Evolutionary conservation across 2,888 invertebrate genomes (phyloP).

Genomic region (Julus scanicus): DNA sequence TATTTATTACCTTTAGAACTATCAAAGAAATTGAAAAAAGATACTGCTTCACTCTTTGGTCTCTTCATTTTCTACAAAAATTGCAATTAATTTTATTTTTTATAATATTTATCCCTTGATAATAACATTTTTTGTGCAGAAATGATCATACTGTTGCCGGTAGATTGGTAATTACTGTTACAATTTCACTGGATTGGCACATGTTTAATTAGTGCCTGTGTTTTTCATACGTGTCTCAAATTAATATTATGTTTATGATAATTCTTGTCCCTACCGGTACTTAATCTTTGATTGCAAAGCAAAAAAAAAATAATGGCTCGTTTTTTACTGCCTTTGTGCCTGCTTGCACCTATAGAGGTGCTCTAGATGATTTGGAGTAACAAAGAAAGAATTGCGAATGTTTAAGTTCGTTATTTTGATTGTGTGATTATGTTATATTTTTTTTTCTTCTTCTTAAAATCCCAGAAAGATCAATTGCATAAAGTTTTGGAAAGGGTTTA

Average conservation of each 20-base stretch:
- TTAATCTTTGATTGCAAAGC: constrained; percentile 44
- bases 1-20: background rate
- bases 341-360: constrained; percentile 26
- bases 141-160: background rate
- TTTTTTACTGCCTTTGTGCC: constrained; percentile 36
- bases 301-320: background rate
- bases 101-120: background rate
- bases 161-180: constrained; percentile 23
- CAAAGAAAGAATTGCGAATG: background rate
- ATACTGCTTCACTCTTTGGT: constrained; percentile 40
- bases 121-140: background rate
- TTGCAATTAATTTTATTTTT: constrained; percentile 43
- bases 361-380: background rate
- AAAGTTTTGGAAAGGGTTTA: background rate
- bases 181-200: constrained; percentile 25
- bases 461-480: background rate
- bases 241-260: constrained; percentile 37
- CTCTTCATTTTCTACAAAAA: constrained; percentile 37
- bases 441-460: background rate
- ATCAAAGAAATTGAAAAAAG: background rate
- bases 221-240: background rate
- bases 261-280: background rate
- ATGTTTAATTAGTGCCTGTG: constrained; percentile 16
- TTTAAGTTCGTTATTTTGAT: background rate
- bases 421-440: background rate